Evolutionary conservation across 2,888 invertebrate genomes (phyloP), one percentile per base, ranked within the genome.

Genomic region (Lordiphosa andalusiaca): DNA sequence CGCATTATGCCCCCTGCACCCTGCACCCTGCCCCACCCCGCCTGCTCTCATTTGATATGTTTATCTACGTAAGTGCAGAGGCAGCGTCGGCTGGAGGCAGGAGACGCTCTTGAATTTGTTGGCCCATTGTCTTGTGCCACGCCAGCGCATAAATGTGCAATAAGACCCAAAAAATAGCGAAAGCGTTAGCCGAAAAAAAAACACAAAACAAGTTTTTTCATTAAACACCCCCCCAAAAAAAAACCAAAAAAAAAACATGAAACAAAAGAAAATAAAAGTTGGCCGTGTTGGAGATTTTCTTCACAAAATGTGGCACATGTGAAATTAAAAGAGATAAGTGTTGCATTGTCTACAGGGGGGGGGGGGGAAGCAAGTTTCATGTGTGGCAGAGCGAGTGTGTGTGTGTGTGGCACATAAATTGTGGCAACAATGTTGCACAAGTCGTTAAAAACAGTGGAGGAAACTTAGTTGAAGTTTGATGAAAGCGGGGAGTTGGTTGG

Each of bases 171-270:
- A 16, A 48, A 38, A 30, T 9, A 6, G 12, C 56, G 46, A 57
- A 65, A 57, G 49, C 46, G 54, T 25, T 42, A 59, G 35, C 59
- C 44, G 51, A 40, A 64, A 25, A 60, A n/a, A n/a, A n/a, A n/a
- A n/a, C n/a, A n/a, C n/a, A n/a, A n/a, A n/a, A n/a, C n/a, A n/a
- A 73, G 67, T 76, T 74, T 68, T 71, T 74, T 65, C 61, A 68
- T 67, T 81, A 67, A 33, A 38, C 21, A 47, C 13, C 16, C n/a
- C 35, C 16, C 16, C 16, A 1, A 16, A 16, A 16, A 16, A 16
- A 16, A 16, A 16, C 1, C 16, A 1, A 36, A 47, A 33, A 47
- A 30, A 33, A 9, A 46, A 19, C n/a, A 21, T 36, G 13, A 19
- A 19, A 36, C 30, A 33, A 19, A 21, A 2, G 3, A 33, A 16